Evolutionary conservation across 1,140 invertebrate species (phyloP), one percentile per base, ranked within the genome.

Genomic region (Rhynchophorus ferrugineus): DNA sequence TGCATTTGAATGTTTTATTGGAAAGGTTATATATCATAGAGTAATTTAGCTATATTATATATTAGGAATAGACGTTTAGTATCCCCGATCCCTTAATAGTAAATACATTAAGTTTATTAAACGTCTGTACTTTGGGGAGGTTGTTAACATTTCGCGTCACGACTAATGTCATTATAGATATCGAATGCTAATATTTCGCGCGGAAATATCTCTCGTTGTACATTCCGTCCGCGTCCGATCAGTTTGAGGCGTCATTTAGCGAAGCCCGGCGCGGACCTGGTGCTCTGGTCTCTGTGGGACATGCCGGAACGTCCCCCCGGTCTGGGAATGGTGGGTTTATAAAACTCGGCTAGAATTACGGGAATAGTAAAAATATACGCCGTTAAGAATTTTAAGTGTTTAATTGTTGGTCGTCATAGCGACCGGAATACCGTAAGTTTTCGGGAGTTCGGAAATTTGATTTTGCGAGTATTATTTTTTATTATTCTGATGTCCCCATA

Each of bases 111-210:
- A 39, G 41, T 43, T 44, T 38, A 51, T 44, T 51, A 51, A 51
- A 43, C 37, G n/a, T 34, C 33, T 39, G 44, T 34, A 51, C 49
- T 42, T 51, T 33, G 44, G 49, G 49, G 49, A 51, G 19, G 39
- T 43, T 52, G 49, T 52, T 52, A 52, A 45, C 49, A 44, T 52
- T 51, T 41, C 42, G 33, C 22, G 42, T 52, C 49, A 52, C 49
- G 49, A 52, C 33, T 52, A 45, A 52, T 52, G 29, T 39, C 43
- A 52, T 52, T 52, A 52, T 45, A 45, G 49, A 44, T 52, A 52
- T 52, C 24, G 49, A 44, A 52, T 52, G 42, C 42, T 44, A 52
- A 52, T 39, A 52, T 52, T 52, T 52, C 39, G 20, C 49, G 24
- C 35, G 43, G 35, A 52, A 44, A 38, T 44, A 18, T 33, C 33